These are phyloP conservation scores for Darevskia nairensis DNA, from an alignment of 2,797 vertebrate genomes.

Conservation along the genomic window DNA sequence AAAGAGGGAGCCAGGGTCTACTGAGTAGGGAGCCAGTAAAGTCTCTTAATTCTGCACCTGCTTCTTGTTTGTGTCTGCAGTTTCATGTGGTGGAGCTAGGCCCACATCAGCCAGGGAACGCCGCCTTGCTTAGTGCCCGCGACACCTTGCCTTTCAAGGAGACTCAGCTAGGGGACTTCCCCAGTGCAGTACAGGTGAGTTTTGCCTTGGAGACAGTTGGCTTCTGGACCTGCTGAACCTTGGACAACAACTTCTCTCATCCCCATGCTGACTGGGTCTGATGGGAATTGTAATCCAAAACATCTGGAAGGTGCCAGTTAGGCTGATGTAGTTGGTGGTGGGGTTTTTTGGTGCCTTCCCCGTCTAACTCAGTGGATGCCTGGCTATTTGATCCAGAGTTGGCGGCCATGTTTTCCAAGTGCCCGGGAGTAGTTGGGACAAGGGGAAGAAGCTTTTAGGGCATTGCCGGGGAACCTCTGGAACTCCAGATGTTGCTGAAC, in stretches of 20 bases:
- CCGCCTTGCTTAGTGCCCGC: slow-evolving; percentile 8
- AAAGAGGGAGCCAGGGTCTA: neutral
- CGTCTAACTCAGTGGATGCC: neutral
- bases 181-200: slow-evolving; percentile 1
- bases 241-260: too few relatives aligned
- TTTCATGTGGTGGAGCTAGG: slow-evolving; percentile 31
- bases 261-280: too few relatives aligned
- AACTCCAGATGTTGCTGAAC: too few relatives aligned
- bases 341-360: neutral
- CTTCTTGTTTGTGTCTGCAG: neutral
- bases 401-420: neutral
- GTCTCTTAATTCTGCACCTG: neutral
- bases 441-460: neutral
- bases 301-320: too few relatives aligned
- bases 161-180: neutral
- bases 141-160: slow-evolving; percentile 21
- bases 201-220: neutral
- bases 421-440: neutral
- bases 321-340: too few relatives aligned
- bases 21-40: neutral
- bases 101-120: slow-evolving; percentile 18
- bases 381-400: neutral
- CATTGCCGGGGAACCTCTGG: neutral
- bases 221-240: neutral
- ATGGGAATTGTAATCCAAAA: too few relatives aligned